Base-by-base conservation (phyloP, 2,113 vertebrate species). In the Tamias sibiricus region DNA sequence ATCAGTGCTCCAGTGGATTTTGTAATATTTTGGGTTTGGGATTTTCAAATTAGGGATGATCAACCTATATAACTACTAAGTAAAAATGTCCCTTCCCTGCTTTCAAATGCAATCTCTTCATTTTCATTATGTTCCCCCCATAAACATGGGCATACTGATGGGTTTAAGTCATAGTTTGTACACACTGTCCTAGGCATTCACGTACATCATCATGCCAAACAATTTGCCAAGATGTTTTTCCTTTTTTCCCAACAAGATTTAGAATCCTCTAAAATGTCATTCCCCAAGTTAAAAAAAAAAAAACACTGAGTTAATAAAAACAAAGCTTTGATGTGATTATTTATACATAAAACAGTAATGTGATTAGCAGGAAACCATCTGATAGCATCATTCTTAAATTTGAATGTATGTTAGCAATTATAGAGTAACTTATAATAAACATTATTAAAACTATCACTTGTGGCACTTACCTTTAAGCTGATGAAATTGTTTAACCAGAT, bases 401-500 rank as follows among this genome's bases (percentile, higher is more conserved):
- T 66, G 28, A 79, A 71, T 4, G 8, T 59, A 59, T 74, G 42
- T 35, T 94, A 76, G 24, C 40, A 35, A 75, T 80, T 28, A 47
- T 32, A 52, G 22, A 71, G 3, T 86, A 88, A 90, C 52, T 76
- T 90, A 86, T 57, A 77, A 86, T 14, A 40, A 94, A 54, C 35
- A 40, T 40, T 75, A 49, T 16, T 49, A 54, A 82, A 92, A 88
- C 0, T 57, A 44, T 22, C 71, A 57, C 28, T 86, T 35, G 11
- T 10, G 66, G 52, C 32, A 89, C 98, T 97, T 98, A 98, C 98
- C 97, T 57, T 90, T 97, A 37, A 64, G 2, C 8, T 96, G 57
- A 80, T 98, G 96, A 90, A 98, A 98, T 3, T 98, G 91, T 95
- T 97, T 98, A 85, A 99, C 94, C 80, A 99, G 97, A 40, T 98